These are phyloP conservation scores for Catamblyrhynchus diadema DNA, from an alignment of 2,797 vertebrate species.

Conservation along the genomic window DNA sequence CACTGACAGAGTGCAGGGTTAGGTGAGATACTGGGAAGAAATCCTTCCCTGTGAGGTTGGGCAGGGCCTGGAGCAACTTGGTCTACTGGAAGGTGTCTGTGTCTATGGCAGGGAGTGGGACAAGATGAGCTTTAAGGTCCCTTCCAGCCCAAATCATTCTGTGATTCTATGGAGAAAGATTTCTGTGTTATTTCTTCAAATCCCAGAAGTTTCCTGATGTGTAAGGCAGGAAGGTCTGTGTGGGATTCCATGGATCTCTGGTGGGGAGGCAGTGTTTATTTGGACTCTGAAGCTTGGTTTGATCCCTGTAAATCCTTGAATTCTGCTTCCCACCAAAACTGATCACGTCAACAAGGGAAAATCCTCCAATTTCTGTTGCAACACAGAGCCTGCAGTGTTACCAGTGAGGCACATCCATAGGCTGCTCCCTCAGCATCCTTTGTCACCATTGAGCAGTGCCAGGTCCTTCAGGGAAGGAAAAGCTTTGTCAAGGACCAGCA, in stretches of 20 bases:
- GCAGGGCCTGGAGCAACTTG: not conserved
- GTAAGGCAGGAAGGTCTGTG: not conserved
- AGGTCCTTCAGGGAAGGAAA: not conserved
- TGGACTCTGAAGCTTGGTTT: not conserved
- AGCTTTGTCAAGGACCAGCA: not conserved
- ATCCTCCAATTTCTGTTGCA: not conserved
- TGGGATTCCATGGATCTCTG: fast-evolving
- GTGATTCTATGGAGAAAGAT: not conserved
- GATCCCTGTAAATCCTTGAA: not conserved
- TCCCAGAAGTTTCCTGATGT: not conserved
- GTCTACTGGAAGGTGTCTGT: not conserved
- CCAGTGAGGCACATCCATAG: not conserved
- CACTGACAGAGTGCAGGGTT: not conserved
- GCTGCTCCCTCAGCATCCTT: not conserved
- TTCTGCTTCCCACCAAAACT: not conserved
- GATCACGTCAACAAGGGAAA: not conserved
- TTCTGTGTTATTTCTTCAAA: not conserved
- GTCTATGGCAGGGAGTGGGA: not conserved
- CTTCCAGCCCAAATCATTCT: not conserved
- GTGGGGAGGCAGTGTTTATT: not conserved
- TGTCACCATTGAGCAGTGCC: not conserved
- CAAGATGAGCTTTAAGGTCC: not conserved
- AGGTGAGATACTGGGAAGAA: not conserved
- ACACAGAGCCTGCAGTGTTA: fast-evolving
- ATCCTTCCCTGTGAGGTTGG: not conserved